Percentiles rank a stretch among this genome's conserved stretches.
These are phyloP conservation scores for Balearica regulorum DNA, from an alignment of 2,797 vertebrate species.

Conservation along the genomic window DNA sequence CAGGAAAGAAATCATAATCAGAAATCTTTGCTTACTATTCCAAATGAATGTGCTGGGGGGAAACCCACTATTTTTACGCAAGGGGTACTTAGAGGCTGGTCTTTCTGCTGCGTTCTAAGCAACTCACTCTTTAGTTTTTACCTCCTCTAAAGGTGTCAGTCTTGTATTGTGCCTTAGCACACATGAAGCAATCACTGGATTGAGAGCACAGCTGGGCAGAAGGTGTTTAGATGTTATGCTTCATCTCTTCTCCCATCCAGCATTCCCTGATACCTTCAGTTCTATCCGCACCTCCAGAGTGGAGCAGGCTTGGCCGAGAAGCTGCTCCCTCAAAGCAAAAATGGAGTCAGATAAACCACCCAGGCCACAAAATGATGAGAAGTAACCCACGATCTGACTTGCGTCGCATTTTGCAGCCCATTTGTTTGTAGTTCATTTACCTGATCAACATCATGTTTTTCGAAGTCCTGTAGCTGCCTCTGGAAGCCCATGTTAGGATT, in stretches of 20 bases:
- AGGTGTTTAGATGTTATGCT: not conserved
- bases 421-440: constrained; percentile 64
- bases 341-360: not conserved
- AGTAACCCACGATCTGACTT: not conserved
- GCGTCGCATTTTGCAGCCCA: not conserved
- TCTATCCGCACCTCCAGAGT: not conserved
- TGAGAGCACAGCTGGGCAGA: not conserved
- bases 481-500: constrained; percentile 94
- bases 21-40: not conserved
- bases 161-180: not conserved
- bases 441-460: constrained; percentile 81
- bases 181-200: not conserved
- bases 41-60: not conserved
- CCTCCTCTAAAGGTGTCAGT: not conserved
- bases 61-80: not conserved
- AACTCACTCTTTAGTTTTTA: not conserved
- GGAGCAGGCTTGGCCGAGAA: not conserved
- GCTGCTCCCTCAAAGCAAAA: not conserved
- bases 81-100: not conserved
- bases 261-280: not conserved
- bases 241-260: not conserved
- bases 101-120: not conserved
- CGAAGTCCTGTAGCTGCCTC: constrained; percentile 91
- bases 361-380: not conserved
- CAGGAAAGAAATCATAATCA: no score